These are phyloP conservation scores for Apocheima hispidaria DNA, from an alignment of 2,888 invertebrate species.

Conservation along the genomic window DNA sequence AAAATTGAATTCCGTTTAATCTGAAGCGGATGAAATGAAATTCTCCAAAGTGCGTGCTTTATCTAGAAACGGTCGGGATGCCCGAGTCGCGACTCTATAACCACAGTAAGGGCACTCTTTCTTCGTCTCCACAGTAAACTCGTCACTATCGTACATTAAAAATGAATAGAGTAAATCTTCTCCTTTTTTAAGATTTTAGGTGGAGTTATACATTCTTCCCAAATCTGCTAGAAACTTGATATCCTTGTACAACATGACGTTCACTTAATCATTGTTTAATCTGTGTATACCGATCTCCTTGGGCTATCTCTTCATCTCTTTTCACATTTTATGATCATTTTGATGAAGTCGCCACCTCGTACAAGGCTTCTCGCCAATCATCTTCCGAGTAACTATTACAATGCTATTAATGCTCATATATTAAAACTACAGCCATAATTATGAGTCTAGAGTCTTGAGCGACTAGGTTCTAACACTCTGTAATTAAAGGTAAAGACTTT, in stretches of 20 bases:
- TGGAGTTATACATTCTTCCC: too few relatives aligned
- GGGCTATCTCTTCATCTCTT: too few relatives aligned
- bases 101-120: conserved; percentile 13
- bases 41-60: conserved; percentile 76
- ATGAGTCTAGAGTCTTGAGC: background rate
- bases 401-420: too few relatives aligned
- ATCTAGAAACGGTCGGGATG: conserved; percentile 69
- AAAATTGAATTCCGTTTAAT: conserved; percentile 75
- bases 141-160: background rate
- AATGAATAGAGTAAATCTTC: too few relatives aligned
- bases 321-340: too few relatives aligned
- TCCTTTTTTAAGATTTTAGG: background rate
- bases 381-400: too few relatives aligned
- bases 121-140: background rate
- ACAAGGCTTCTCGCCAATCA: too few relatives aligned
- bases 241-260: too few relatives aligned
- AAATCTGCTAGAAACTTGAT: too few relatives aligned
- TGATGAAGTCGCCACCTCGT: too few relatives aligned
- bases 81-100: conserved; percentile 46
- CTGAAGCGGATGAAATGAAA: conserved; percentile 71
- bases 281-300: too few relatives aligned
- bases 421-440: background rate
- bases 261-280: too few relatives aligned
- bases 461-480: conserved; percentile 3
- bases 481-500: conserved; percentile 10